Evolutionary conservation across 2,888 invertebrate genomes (phyloP).

Genomic region (Plebejus argus): DNA sequence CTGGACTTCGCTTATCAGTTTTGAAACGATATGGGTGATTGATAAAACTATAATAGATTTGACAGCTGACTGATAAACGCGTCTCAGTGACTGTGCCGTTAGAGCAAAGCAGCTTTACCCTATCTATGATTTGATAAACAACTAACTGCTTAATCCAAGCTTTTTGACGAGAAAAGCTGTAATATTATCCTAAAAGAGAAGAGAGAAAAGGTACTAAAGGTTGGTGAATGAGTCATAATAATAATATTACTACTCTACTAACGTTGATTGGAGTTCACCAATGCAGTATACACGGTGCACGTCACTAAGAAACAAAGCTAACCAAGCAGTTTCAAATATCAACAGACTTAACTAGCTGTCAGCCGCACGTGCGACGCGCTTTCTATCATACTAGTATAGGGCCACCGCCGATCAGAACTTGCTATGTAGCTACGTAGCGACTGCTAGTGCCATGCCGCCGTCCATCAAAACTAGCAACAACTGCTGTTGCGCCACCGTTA

Average conservation of each 20-base stretch:
- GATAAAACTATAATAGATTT: background rate
- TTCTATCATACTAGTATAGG: conserved; percentile 35
- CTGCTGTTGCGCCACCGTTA: conserved; percentile 27
- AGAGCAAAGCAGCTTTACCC: background rate
- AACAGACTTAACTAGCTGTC: conserved; percentile 35
- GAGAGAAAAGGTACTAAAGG: too few species aligned
- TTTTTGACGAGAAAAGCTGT: background rate
- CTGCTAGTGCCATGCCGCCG: conserved; percentile 18
- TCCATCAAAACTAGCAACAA: conserved; percentile 36
- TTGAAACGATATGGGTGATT: background rate
- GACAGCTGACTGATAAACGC: background rate
- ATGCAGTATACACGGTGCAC: background rate
- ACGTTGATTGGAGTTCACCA: background rate
- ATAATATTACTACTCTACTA: background rate
- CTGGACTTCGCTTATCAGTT: background rate
- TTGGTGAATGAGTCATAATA: too few species aligned
- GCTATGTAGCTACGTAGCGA: background rate
- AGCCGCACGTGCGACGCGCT: conserved; percentile 33
- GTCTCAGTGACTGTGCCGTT: background rate
- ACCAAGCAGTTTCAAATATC: conserved; percentile 3
- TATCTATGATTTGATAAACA: background rate
- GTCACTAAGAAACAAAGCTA: background rate
- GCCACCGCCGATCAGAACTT: conserved; percentile 37
- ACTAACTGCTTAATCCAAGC: background rate
- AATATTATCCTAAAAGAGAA: too few species aligned